These are phyloP conservation scores for Diplolepis rosae DNA, from an alignment of 2,888 invertebrate genomes.

Conservation along the genomic window DNA sequence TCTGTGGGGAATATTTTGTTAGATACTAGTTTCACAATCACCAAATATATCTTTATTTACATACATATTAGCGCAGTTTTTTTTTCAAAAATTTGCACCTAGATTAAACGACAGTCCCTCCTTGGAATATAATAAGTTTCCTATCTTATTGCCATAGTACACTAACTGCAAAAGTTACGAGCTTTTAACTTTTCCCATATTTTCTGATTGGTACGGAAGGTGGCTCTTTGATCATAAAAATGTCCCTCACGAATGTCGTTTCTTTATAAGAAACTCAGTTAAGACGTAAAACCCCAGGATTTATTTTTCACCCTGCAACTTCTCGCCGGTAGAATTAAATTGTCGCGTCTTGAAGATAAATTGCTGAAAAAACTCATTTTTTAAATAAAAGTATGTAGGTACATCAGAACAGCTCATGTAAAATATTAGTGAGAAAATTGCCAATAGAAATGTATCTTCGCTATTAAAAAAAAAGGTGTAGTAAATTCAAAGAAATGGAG, in stretches of 20 bases:
- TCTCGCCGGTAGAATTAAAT: neutral
- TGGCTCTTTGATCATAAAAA: conserved; percentile 45
- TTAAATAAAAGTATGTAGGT: too few relatives aligned
- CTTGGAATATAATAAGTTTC: conserved; percentile 39
- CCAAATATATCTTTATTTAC: too few relatives aligned
- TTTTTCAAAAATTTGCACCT: too few relatives aligned
- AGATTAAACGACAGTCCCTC: conserved; percentile 36
- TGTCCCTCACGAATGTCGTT: conserved; percentile 42
- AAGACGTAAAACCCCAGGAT: neutral
- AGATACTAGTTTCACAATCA: too few relatives aligned
- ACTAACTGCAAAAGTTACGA: conserved; percentile 52
- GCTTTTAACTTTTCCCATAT: conserved; percentile 56
- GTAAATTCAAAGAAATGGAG: too few relatives aligned
- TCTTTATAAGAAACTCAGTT: conserved; percentile 42
- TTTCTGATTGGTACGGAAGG: conserved; percentile 51
- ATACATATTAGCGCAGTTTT: too few relatives aligned
- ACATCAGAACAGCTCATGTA: too few relatives aligned
- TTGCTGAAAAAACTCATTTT: neutral
- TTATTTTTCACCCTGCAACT: neutral
- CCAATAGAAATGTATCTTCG: too few relatives aligned
- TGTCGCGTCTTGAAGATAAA: neutral
- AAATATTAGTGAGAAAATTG: too few relatives aligned
- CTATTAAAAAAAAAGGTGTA: too few relatives aligned
- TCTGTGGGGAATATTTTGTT: too few relatives aligned
- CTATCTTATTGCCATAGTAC: conserved; percentile 49